phyloP scores from a whole-genome alignment of 2,113 vertebrate genomes.

The Pongo abelii region DNA sequence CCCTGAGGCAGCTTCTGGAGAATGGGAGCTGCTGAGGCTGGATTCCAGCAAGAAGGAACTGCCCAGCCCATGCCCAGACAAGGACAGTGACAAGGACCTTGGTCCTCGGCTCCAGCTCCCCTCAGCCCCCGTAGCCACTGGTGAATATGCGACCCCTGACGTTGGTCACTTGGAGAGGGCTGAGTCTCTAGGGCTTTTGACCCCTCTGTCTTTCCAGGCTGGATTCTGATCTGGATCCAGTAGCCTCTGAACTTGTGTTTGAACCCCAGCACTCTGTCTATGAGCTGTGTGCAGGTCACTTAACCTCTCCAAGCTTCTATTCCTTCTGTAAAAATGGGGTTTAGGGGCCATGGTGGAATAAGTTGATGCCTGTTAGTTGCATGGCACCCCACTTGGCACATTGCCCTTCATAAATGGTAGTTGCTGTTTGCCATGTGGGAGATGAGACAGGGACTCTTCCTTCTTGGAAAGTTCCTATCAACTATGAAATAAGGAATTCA shows the following conservation, averaged over 20 bases:
- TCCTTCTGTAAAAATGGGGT: not conserved
- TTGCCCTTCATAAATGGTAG: not conserved
- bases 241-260: not conserved
- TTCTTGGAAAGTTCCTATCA: not conserved
- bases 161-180: not conserved
- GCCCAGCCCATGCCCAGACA: slow-evolving; percentile 1
- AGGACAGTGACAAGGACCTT: slow-evolving; percentile 28
- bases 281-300: not conserved
- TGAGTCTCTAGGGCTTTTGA: not conserved
- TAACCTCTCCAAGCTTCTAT: not conserved
- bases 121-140: slow-evolving; percentile 61
- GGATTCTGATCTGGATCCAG: not conserved
- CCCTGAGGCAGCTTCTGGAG: slow-evolving; percentile 58
- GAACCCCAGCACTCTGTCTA: not conserved
- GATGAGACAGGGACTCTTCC: not conserved
- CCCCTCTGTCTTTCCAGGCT: not conserved
- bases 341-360: not conserved
- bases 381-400: not conserved
- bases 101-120: not conserved
- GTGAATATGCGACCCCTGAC: slow-evolving; percentile 53
- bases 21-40: slow-evolving; percentile 86
- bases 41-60: slow-evolving; percentile 78
- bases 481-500: not conserved
- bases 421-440: not conserved
- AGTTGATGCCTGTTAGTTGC: not conserved